A percentile compares a stretch with the other conserved stretches of the same genome.
Conservation (phyloP, 1,140 invertebrate genomes). For the Sitodiplosis mosellana region DNA sequence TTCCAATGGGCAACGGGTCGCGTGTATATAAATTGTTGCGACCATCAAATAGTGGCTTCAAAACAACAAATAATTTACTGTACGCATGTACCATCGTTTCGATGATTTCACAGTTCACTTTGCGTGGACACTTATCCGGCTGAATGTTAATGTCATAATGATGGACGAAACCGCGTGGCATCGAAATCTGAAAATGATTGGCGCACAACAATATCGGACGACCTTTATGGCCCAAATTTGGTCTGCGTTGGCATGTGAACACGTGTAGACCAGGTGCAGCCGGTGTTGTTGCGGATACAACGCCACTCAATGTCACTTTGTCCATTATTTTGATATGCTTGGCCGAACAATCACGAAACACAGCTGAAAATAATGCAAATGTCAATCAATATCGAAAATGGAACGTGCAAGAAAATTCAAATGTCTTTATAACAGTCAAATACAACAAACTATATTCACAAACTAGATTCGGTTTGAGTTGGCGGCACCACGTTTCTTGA, state of each 20-base stretch:
- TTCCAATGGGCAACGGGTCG: slow-evolving; percentile 91
- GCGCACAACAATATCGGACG: slow-evolving; percentile 85
- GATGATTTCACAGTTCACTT: slow-evolving; percentile 97
- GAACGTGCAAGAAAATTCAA: too few relatives aligned
- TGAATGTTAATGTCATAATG: slow-evolving; percentile 98
- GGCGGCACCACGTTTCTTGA: too few relatives aligned
- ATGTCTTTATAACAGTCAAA: too few relatives aligned
- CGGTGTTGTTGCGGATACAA: slow-evolving; percentile 18
- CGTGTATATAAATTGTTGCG: slow-evolving; percentile 96
- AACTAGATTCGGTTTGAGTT: too few relatives aligned
- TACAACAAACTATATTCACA: too few relatives aligned
- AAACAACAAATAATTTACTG: slow-evolving; percentile 90
- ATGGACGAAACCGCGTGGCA: slow-evolving; percentile 96
- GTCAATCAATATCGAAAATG: too few relatives aligned
- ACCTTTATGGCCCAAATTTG: slow-evolving; percentile 89
- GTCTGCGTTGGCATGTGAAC: slow-evolving; percentile 67
- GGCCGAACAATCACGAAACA: too few relatives aligned
- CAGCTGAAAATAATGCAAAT: too few relatives aligned
- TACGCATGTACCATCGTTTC: slow-evolving; percentile 98
- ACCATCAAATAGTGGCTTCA: slow-evolving; percentile 98
- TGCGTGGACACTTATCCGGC: slow-evolving; percentile 97
- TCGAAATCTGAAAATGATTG: slow-evolving; percentile 98
- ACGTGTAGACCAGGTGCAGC: slow-evolving; percentile 41
- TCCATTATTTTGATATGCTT: too few relatives aligned
- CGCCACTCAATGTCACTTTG: slow-evolving; percentile 24